Evolutionary conservation across 2,797 vertebrate species (phyloP).

Genomic region (Lepidocolaptes lacrymiger): DNA sequence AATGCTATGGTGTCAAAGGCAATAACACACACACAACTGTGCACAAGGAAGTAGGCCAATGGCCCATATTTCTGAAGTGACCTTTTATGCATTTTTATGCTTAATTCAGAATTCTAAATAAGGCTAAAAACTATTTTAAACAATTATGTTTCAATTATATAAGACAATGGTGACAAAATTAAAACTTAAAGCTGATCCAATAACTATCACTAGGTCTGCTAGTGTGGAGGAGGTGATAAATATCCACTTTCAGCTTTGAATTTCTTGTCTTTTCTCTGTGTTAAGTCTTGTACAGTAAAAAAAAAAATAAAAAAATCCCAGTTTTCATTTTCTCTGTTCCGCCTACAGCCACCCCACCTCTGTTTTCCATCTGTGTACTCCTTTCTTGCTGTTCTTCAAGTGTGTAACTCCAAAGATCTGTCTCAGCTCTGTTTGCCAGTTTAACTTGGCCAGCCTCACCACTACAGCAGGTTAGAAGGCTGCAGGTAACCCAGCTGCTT

Average conservation of each 20-base stretch:
- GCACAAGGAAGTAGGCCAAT: neutral
- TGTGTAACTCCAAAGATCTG: neutral
- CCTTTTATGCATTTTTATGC: neutral
- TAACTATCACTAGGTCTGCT: slow-evolving; percentile 50
- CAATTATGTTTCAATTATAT: slow-evolving; percentile 31
- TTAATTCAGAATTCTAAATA: slow-evolving; percentile 37
- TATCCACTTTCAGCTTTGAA: slow-evolving; percentile 25
- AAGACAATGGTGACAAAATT: slow-evolving; percentile 53
- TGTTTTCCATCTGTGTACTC: slow-evolving; percentile 39
- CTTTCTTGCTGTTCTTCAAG: neutral
- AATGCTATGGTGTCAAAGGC: neutral
- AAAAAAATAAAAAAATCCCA: neutral
- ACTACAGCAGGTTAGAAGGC: neutral
- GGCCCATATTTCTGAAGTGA: neutral
- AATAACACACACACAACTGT: neutral
- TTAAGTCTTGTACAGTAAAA: neutral
- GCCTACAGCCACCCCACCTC: slow-evolving; percentile 38
- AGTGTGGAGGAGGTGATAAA: slow-evolving; percentile 54
- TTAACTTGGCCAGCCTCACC: neutral
- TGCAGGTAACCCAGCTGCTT: neutral
- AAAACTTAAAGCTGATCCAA: slow-evolving; percentile 36
- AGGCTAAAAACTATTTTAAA: neutral
- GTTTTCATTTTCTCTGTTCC: slow-evolving; percentile 31
- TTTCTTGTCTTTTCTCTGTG: slow-evolving; percentile 19
- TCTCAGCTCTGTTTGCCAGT: neutral